Conservation (phyloP, 2,797 vertebrate species). For the Artibeus jamaicensis region DNA sequence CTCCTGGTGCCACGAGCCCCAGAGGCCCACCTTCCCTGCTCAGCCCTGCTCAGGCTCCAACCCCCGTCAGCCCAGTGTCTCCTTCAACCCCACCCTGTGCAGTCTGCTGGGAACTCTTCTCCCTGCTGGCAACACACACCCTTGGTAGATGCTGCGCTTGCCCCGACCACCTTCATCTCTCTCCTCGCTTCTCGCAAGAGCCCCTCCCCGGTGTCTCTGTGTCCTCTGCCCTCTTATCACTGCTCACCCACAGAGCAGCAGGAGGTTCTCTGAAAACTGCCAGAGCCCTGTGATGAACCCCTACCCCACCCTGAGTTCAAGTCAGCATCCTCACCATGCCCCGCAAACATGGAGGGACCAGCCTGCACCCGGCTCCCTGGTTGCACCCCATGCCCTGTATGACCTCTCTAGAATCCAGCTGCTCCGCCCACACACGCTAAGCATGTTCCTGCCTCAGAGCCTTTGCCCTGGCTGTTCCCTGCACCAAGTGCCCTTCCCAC, state of each 20-base stretch:
- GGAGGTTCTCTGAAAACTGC: not conserved
- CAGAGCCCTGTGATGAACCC: not conserved
- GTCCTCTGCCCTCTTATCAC: not conserved
- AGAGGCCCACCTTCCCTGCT: too few relatives aligned
- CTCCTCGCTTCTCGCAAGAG: not conserved
- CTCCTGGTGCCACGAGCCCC: fast-evolving
- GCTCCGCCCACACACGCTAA: not conserved
- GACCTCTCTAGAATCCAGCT: not conserved
- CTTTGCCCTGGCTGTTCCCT: not conserved
- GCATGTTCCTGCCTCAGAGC: not conserved
- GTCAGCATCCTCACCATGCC: not conserved
- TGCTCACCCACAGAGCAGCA: not conserved
- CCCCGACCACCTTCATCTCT: too few relatives aligned
- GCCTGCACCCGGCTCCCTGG: not conserved
- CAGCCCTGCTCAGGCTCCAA: not conserved
- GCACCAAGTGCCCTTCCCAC: not conserved
- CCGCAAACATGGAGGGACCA: fast-evolving
- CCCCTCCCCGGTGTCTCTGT: not conserved
- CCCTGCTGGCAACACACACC: fast-evolving
- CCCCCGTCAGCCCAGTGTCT: not conserved
- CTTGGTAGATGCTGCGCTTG: fast-evolving
- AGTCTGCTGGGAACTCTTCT: not conserved
- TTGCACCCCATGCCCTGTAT: not conserved
- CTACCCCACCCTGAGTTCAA: not conserved
- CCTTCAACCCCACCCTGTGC: fast-evolving